A percentile compares a stretch with the other conserved stretches of the same genome.
Evolutionary conservation across 2,797 vertebrate genomes (phyloP).

Genomic region (Leptatherina wallacei): DNA sequence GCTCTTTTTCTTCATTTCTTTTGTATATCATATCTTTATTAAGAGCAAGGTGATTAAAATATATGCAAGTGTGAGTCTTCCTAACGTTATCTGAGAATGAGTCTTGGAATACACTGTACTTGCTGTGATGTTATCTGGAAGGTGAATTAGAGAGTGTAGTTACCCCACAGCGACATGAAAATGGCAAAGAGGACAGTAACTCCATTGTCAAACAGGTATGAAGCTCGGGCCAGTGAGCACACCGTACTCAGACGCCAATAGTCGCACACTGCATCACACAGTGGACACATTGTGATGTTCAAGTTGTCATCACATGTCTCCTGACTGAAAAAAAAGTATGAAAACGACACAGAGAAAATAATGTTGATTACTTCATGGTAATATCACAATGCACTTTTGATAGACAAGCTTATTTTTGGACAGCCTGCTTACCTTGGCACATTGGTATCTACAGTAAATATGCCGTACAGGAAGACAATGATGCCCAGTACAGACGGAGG

Average conservation of each 20-base stretch:
- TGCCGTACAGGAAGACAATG: slow-evolving; percentile 96
- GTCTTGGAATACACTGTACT: background rate
- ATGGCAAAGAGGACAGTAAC: slow-evolving; percentile 95
- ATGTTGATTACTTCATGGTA: background rate
- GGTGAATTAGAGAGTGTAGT: slow-evolving; percentile 25
- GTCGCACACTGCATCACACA: slow-evolving; percentile 94
- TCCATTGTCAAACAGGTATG: slow-evolving; percentile 97
- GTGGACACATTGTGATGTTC: slow-evolving; percentile 97
- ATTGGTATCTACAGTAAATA: slow-evolving; percentile 91
- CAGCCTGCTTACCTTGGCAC: slow-evolving; percentile 90
- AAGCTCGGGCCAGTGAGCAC: slow-evolving; percentile 89
- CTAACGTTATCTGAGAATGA: background rate
- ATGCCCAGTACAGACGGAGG: slow-evolving; percentile 94
- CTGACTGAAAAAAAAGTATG: slow-evolving; percentile 80
- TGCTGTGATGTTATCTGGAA: background rate
- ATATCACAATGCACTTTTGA: background rate
- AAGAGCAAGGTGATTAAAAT: background rate
- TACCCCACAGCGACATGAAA: slow-evolving; percentile 99
- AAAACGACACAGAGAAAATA: slow-evolving; percentile 7
- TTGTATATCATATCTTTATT: background rate
- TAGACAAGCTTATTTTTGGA: background rate
- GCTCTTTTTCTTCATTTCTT: background rate
- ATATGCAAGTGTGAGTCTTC: background rate
- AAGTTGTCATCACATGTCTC: slow-evolving; percentile 92
- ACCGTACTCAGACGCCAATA: slow-evolving; percentile 95